A percentile compares a stretch with the other conserved stretches of the same genome.
Evolutionary conservation across 2,797 vertebrate species (phyloP).

Genomic region (Darevskia nairensis): DNA sequence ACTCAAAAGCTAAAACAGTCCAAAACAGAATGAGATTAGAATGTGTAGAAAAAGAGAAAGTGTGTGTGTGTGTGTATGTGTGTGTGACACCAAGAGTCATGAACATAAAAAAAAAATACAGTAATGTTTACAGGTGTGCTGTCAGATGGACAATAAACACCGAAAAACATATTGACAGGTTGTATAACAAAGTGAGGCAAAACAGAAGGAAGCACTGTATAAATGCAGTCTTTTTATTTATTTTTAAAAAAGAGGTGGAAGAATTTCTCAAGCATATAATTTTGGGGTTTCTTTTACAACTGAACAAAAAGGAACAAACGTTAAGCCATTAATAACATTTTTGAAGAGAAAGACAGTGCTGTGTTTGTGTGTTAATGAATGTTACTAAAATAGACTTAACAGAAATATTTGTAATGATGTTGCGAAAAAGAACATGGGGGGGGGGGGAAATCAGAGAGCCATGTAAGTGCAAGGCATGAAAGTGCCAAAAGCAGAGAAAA

Average conservation of each 20-base stretch:
- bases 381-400: conserved; percentile 4
- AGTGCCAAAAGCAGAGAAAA: neutral
- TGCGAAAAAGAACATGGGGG: neutral
- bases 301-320: conserved; percentile 3
- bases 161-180: conserved; percentile 8
- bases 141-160: conserved; percentile 17
- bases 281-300: neutral
- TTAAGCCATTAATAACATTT: neutral
- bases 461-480: neutral
- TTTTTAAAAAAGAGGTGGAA: neutral
- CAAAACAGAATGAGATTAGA: neutral
- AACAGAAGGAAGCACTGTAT: conserved; percentile 11
- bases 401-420: neutral
- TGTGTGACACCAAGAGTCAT: too few species aligned
- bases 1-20: neutral
- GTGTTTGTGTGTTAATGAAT: neutral
- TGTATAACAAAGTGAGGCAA: conserved; percentile 14
- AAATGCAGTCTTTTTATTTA: neutral
- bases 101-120: neutral
- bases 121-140: conserved; percentile 5
- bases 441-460: neutral
- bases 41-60: neutral
- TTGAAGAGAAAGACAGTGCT: neutral
- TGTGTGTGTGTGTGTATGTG: too few species aligned
- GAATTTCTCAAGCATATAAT: neutral